Percentiles rank a stretch among this genome's conserved stretches.
Evolutionary conservation across 2,888 invertebrate genomes (phyloP).

Genomic region (Nomada ferruginata): DNA sequence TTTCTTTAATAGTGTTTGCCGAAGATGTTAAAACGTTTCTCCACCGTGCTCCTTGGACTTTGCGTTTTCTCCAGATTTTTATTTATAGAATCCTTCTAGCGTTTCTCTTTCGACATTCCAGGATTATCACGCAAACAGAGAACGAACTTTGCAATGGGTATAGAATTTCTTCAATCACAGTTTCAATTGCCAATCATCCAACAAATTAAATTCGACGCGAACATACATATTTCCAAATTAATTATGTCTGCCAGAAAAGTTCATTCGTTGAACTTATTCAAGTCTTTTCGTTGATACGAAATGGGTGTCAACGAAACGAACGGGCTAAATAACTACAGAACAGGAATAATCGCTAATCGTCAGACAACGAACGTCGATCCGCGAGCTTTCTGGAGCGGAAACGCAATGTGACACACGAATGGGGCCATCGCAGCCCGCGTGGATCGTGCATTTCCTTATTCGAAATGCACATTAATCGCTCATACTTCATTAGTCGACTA

Average conservation of each 20-base stretch:
- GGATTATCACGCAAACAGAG: not conserved
- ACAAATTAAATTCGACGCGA: no score
- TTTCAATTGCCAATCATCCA: no score
- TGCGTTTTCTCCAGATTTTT: not conserved
- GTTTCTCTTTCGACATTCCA: not conserved
- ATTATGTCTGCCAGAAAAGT: no score
- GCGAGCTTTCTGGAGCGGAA: constrained; percentile 81
- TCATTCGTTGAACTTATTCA: no score
- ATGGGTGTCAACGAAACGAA: constrained; percentile 3
- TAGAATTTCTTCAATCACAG: not conserved
- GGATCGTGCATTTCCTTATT: constrained; percentile 46
- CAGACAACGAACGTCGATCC: constrained; percentile 70
- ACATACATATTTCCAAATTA: no score
- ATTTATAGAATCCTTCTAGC: not conserved
- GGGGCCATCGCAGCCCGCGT: constrained; percentile 52
- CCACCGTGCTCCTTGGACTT: not conserved
- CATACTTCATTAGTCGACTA: constrained; percentile 42
- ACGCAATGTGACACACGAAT: constrained; percentile 73
- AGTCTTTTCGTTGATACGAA: not conserved
- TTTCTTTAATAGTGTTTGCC: no score
- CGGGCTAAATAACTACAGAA: not conserved
- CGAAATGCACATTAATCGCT: constrained; percentile 46
- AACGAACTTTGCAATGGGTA: not conserved
- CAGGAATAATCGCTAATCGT: constrained; percentile 69
- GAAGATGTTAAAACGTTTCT: no score